phyloP scores from a whole-genome alignment of 1,140 invertebrate genomes.

The Drosophila neocordata region DNA sequence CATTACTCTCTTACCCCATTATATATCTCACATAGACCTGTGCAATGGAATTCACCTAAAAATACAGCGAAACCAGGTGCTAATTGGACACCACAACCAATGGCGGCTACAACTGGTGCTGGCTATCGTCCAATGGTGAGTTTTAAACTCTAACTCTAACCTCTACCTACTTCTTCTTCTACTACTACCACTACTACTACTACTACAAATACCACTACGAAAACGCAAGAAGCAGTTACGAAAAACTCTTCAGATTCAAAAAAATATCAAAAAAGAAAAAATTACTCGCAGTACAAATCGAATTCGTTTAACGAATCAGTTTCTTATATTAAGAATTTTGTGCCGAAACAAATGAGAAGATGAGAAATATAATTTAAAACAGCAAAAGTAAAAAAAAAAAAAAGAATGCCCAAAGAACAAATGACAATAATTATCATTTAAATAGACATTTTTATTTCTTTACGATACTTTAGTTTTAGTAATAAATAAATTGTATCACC shows the following conservation, averaged over 20 bases:
- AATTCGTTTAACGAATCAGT: constrained; percentile 29
- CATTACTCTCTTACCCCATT: constrained; percentile 80
- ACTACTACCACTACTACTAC: constrained; percentile 55
- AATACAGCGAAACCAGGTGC: constrained; percentile 90
- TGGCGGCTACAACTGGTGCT: constrained; percentile 92
- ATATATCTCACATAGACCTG: constrained; percentile 84
- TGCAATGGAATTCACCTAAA: constrained; percentile 95
- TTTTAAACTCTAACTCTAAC: constrained; percentile 57
- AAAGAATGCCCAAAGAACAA: constrained; percentile 11
- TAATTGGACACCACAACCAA: constrained; percentile 92
- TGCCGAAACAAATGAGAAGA: constrained; percentile 36
- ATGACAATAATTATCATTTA: constrained; percentile 21
- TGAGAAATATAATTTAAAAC: constrained; percentile 12
- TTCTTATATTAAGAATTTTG: constrained; percentile 30
- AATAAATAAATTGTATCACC: constrained; percentile 54
- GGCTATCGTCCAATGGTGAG: constrained; percentile 93
- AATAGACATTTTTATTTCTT: constrained; percentile 4
- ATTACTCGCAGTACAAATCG: constrained; percentile 24
- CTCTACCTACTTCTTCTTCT: constrained; percentile 46
- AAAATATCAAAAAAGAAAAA: constrained; percentile 40
- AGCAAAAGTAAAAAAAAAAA: constrained; percentile 32
- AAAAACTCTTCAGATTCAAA: constrained; percentile 37
- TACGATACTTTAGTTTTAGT: constrained; percentile 25
- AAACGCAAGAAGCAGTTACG: constrained; percentile 35
- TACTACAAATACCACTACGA: constrained; percentile 56